Evolutionary conservation across 2,888 invertebrate species (phyloP), one percentile per base, ranked within the genome.

Genomic region (Eupithecia exiguata): DNA sequence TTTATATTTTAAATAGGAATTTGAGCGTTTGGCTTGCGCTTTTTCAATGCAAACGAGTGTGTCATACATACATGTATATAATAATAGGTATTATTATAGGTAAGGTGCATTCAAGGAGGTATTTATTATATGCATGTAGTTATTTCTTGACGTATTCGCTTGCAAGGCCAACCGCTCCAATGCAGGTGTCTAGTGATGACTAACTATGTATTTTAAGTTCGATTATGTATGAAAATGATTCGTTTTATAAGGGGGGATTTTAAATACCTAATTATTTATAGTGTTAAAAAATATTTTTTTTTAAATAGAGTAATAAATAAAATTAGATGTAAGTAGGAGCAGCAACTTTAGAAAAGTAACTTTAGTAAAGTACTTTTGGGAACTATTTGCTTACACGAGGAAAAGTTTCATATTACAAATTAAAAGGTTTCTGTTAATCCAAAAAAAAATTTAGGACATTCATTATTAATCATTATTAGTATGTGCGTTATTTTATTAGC

Each of bases 111-210:
- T 43, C n/a, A 43, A 21, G 40, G 25, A 66, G 67, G 67, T 62
- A 62, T 62, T 38, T 62, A 62, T 62, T 38, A 66, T 67, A 66
- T 35, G 25, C 58, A 46, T 36, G 35, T 62, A 61, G 71, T 71
- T 43, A 67, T 35, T 72, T 62, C 74, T 74, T 77, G 76, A 76
- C 49, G 66, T 80, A 82, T 83, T 81, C 81, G 80, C 79, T 72
- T 79, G 66, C 83, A 81, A 83, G 83, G 83, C 70, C 83, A 73
- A 77, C 73, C 70, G 79, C 73, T 74, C 53, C 75, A 69, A 70
- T 74, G 84, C 84, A 85, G 84, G 83, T 84, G 84, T 79, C 83
- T 84, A 83, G 82, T 69, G 74, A 76, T 82, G 80, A 82, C 80
- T 82, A 80, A 82, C 73, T 69, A 74, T 75, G 61, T 69, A 66